Conservation (phyloP, 2,888 invertebrate species). For the Eristalis pertinax region DNA sequence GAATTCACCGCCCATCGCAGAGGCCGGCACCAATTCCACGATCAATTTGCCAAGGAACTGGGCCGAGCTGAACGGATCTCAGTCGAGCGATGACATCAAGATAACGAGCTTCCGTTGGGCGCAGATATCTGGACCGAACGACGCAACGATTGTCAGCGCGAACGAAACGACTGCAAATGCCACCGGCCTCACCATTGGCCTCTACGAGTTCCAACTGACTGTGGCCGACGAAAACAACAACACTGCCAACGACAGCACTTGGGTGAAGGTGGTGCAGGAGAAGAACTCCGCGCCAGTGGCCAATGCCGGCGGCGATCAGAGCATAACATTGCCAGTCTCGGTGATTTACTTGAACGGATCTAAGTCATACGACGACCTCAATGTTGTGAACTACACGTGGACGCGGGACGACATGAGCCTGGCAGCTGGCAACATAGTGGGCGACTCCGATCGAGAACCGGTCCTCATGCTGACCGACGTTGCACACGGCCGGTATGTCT, state of each 20-base stretch:
- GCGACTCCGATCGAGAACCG: slow-evolving; percentile 88
- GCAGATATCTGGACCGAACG: slow-evolving; percentile 87
- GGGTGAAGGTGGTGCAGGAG: slow-evolving; percentile 92
- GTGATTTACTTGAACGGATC: slow-evolving; percentile 92
- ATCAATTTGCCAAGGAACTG: slow-evolving; percentile 92
- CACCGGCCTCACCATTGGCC: slow-evolving; percentile 91
- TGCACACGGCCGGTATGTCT: slow-evolving; percentile 93
- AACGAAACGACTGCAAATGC: slow-evolving; percentile 89
- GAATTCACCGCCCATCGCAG: slow-evolving; percentile 90
- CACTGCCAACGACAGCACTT: slow-evolving; percentile 87
- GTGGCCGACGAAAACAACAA: slow-evolving; percentile 93
- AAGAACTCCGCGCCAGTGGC: slow-evolving; percentile 94
- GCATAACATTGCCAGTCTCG: slow-evolving; percentile 88
- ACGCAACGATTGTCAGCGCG: slow-evolving; percentile 82
- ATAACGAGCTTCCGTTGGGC: slow-evolving; percentile 93
- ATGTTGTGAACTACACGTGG: slow-evolving; percentile 93
- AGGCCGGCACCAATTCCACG: slow-evolving; percentile 85
- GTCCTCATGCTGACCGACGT: slow-evolving; percentile 92
- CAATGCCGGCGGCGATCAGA: slow-evolving; percentile 92
- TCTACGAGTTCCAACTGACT: slow-evolving; percentile 90
- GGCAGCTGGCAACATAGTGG: slow-evolving; percentile 92
- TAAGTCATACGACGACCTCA: slow-evolving; percentile 92
- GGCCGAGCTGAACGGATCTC: slow-evolving; percentile 89
- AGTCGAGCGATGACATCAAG: slow-evolving; percentile 91
- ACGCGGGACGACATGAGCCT: slow-evolving; percentile 88